Evolutionary conservation across 2,888 invertebrate species (phyloP).

Genomic region (Sinohyriopsis cumingii): DNA sequence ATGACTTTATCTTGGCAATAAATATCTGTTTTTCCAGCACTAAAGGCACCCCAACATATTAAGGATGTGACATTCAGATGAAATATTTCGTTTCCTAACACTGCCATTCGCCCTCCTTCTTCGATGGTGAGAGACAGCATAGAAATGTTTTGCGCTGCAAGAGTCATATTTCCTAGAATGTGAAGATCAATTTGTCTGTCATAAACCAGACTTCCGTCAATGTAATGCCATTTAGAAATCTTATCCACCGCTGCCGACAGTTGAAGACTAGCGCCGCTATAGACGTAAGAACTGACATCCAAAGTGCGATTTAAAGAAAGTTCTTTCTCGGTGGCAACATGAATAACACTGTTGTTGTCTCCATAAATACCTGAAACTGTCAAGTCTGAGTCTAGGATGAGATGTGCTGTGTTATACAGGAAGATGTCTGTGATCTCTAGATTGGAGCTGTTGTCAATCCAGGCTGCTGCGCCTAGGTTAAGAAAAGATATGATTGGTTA

Average conservation of each 20-base stretch:
- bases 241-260: slow-evolving; percentile 17
- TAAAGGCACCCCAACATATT: slow-evolving; percentile 29
- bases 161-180: slow-evolving; percentile 26
- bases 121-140: slow-evolving; percentile 18
- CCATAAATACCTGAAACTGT: no score
- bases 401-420: slow-evolving; percentile 12
- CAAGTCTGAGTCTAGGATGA: slow-evolving; percentile 4
- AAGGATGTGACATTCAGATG: slow-evolving; percentile 18
- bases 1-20: slow-evolving; percentile 4
- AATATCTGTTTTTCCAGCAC: slow-evolving; percentile 7
- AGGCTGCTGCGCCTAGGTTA: slow-evolving; percentile 39
- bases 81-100: slow-evolving; percentile 15
- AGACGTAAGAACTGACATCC: slow-evolving; percentile 3
- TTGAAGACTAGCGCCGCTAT: slow-evolving; percentile 21
- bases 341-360: background rate
- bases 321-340: background rate
- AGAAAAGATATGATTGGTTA: no score
- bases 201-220: slow-evolving; percentile 17
- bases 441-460: slow-evolving; percentile 19
- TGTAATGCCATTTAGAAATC: slow-evolving; percentile 19
- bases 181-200: no score
- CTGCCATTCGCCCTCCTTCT: slow-evolving; percentile 19
- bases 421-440: slow-evolving; percentile 7
- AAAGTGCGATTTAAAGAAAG: slow-evolving; percentile 4
- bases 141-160: slow-evolving; percentile 21